Evolutionary conservation across 2,888 invertebrate species (phyloP).

Genomic region (Buathra laborator): DNA sequence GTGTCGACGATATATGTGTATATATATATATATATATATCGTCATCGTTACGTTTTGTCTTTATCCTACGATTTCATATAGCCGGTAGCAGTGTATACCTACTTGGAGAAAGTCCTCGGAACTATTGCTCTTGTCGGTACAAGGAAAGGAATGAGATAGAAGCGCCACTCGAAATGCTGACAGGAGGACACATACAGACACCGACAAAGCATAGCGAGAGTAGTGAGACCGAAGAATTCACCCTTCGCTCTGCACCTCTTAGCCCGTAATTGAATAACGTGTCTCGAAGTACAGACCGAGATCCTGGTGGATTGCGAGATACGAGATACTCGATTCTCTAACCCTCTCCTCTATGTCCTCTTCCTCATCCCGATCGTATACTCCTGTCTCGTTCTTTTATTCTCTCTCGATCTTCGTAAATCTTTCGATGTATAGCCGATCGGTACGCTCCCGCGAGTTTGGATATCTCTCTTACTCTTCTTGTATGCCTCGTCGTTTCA

Average conservation of each 20-base stretch:
- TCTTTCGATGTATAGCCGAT: constrained; percentile 26
- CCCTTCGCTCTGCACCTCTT: constrained; percentile 77
- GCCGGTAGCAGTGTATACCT: not conserved
- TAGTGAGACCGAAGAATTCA: constrained; percentile 57
- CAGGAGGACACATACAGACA: not conserved
- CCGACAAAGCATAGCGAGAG: constrained; percentile 15
- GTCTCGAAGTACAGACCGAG: constrained; percentile 76
- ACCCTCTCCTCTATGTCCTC: constrained; percentile 67
- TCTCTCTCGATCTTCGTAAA: constrained; percentile 65
- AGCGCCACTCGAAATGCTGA: constrained; percentile 12
- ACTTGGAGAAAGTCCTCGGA: not conserved
- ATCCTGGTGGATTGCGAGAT: constrained; percentile 66
- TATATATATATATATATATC: constrained; percentile 29
- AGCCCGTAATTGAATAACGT: constrained; percentile 83
- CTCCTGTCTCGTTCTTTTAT: constrained; percentile 44
- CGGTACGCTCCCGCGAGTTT: not conserved
- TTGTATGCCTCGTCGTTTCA: constrained; percentile 14
- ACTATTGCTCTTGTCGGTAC: constrained; percentile 21
- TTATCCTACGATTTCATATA: constrained; percentile 65
- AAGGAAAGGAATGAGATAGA: not conserved
- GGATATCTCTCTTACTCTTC: constrained; percentile 43
- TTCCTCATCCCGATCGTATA: constrained; percentile 53
- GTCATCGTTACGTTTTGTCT: constrained; percentile 73
- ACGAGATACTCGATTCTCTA: constrained; percentile 44
- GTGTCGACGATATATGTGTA: not conserved